Conservation (phyloP, 1,140 invertebrate genomes). For the Cydia strobilella region DNA sequence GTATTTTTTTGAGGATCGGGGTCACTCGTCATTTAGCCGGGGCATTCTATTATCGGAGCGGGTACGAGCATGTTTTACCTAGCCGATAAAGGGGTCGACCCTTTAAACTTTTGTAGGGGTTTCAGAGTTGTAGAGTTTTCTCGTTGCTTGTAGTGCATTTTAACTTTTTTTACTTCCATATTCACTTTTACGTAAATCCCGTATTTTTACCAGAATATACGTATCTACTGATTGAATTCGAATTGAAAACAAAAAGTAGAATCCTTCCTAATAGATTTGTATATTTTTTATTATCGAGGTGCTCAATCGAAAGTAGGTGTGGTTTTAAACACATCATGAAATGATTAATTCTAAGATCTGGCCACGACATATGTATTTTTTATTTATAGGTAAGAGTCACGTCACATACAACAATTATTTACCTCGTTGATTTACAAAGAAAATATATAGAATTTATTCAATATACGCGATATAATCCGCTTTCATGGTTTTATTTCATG, state of each 20-base stretch:
- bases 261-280: background rate
- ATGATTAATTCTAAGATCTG: no score
- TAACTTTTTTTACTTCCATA: slow-evolving; percentile 33
- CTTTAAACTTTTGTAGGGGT: slow-evolving; percentile 21
- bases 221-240: background rate
- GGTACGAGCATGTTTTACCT: slow-evolving; percentile 39
- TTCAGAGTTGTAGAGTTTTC: slow-evolving; percentile 23
- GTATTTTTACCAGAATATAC: background rate
- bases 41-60: slow-evolving; percentile 44
- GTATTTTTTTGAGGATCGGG: slow-evolving; percentile 42
- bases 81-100: slow-evolving; percentile 43
- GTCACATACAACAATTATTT: no score
- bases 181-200: background rate
- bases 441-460: no score
- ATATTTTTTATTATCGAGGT: background rate
- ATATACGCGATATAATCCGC: no score
- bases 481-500: no score
- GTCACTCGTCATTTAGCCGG: slow-evolving; percentile 42
- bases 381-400: no score
- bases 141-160: slow-evolving; percentile 11
- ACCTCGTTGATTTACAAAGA: no score
- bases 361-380: no score
- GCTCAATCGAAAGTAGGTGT: background rate
- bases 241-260: background rate
- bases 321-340: no score